A percentile compares a stretch with the other conserved stretches of the same genome.
Conservation (phyloP, 2,888 invertebrate species). For the Brenthis ino region DNA sequence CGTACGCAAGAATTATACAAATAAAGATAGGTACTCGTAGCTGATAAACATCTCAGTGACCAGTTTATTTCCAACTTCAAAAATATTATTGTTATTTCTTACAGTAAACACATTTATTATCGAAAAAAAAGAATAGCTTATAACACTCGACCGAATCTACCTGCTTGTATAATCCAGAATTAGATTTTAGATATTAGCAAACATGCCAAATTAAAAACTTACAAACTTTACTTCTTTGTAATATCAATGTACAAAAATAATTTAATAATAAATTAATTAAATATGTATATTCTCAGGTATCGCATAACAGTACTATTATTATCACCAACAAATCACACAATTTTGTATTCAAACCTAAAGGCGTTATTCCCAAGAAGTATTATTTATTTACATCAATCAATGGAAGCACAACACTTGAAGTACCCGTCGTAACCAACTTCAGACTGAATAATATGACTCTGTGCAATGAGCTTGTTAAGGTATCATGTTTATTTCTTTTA, state of each 20-base stretch:
- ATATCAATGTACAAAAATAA: neutral
- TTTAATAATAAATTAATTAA: neutral
- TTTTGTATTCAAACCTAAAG: slow-evolving; percentile 51
- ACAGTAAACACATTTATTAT: too few relatives aligned
- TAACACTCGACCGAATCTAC: too few relatives aligned
- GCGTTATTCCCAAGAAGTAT: slow-evolving; percentile 51
- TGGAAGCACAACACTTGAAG: slow-evolving; percentile 42
- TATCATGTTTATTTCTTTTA: slow-evolving; percentile 37
- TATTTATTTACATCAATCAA: slow-evolving; percentile 52
- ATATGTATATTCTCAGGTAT: slow-evolving; percentile 48
- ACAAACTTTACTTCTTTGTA: too few relatives aligned
- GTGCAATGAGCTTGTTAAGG: slow-evolving; percentile 65
- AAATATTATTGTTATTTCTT: too few relatives aligned
- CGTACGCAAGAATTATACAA: too few relatives aligned
- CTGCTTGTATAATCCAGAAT: too few relatives aligned
- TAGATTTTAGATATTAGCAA: too few relatives aligned
- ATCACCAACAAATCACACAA: slow-evolving; percentile 47
- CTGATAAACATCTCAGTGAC: too few relatives aligned
- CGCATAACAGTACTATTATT: slow-evolving; percentile 46
- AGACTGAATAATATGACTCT: slow-evolving; percentile 61
- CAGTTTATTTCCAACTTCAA: too few relatives aligned
- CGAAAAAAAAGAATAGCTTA: too few relatives aligned
- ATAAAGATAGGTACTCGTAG: too few relatives aligned
- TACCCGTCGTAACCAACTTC: slow-evolving; percentile 56
- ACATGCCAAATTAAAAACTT: too few relatives aligned